phyloP scores from a whole-genome alignment of 2,888 invertebrate genomes.

The Calameuta pallipes region DNA sequence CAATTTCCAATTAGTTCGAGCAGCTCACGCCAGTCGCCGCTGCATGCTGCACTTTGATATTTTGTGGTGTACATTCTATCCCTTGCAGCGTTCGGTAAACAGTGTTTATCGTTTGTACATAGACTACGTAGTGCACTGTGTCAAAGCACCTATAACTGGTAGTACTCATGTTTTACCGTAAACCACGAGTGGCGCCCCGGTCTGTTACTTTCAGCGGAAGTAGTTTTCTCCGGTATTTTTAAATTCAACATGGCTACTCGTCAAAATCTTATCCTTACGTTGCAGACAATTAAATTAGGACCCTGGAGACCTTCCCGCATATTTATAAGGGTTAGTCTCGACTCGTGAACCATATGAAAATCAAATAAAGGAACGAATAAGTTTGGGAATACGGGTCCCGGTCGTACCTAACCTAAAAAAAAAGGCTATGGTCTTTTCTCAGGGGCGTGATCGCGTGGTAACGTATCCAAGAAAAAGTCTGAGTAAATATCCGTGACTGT shows the following conservation, averaged over 20 bases:
- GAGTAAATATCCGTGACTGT: conserved; percentile 11
- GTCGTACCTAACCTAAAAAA: neutral
- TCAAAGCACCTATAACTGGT: neutral
- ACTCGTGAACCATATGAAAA: conserved; percentile 22
- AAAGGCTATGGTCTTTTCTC: neutral
- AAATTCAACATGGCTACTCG: neutral
- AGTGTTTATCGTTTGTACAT: neutral
- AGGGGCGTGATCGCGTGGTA: conserved; percentile 13
- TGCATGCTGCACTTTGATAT: neutral
- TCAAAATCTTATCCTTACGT: neutral
- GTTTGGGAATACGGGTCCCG: conserved; percentile 17
- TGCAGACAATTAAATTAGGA: conserved; percentile 25
- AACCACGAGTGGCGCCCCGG: neutral
- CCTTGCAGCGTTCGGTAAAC: neutral
- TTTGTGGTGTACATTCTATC: neutral
- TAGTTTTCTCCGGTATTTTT: neutral
- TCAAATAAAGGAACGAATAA: conserved; percentile 25
- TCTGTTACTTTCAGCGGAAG: neutral
- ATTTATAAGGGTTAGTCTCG: conserved; percentile 28
- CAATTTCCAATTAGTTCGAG: neutral
- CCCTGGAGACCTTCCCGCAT: conserved; percentile 23
- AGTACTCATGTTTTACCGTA: neutral
- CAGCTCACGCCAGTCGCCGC: neutral
- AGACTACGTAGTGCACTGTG: neutral
- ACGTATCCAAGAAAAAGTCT: conserved; percentile 9